Evolutionary conservation across 2,797 vertebrate genomes (phyloP).

Genomic region (Anguilla obscura): DNA sequence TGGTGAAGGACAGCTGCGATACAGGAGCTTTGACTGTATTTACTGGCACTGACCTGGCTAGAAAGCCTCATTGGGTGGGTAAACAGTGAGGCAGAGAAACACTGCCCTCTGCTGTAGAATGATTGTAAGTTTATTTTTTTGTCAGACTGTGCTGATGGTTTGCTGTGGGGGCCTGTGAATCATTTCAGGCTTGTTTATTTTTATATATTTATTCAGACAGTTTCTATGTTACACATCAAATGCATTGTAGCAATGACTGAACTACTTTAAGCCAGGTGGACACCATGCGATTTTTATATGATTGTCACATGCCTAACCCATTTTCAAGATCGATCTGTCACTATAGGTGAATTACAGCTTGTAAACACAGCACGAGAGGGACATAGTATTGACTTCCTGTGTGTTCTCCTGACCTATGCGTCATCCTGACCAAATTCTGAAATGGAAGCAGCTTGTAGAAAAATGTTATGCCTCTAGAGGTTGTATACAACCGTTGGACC

Average conservation of each 20-base stretch:
- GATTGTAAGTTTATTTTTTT: constrained; percentile 39
- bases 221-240: not conserved
- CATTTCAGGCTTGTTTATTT: not conserved
- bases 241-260: not conserved
- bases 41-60: not conserved
- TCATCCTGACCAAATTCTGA: too few species aligned
- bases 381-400: too few species aligned
- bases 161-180: not conserved
- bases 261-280: not conserved
- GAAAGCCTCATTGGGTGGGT: not conserved
- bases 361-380: not conserved
- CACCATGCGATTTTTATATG: not conserved
- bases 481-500: too few species aligned
- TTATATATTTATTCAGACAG: too few species aligned
- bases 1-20: not conserved
- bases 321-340: not conserved
- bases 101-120: constrained; percentile 70
- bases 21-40: not conserved
- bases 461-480: too few species aligned
- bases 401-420: too few species aligned
- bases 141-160: not conserved
- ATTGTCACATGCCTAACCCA: not conserved
- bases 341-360: not conserved
- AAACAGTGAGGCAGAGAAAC: constrained; percentile 57
- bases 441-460: too few species aligned